A percentile compares a stretch with the other conserved stretches of the same genome.
Evolutionary conservation across 2,888 invertebrate genomes (phyloP).

Genomic region (Caenorhabditis afra): DNA sequence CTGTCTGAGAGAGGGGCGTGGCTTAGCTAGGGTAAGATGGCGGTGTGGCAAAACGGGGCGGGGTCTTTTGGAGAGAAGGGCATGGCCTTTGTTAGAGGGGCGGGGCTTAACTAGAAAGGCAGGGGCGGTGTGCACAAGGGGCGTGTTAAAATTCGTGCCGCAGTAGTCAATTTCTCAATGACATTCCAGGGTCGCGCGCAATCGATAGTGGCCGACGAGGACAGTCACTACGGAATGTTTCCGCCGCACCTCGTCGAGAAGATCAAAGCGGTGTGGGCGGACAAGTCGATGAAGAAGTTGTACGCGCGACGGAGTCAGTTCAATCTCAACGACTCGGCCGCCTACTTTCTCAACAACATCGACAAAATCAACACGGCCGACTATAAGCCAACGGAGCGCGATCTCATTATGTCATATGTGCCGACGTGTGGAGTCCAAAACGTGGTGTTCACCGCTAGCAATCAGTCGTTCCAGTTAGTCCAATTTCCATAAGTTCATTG

Average conservation of each 20-base stretch:
- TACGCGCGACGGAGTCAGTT: slow-evolving; percentile 68
- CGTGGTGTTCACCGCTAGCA: slow-evolving; percentile 68
- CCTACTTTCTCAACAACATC: slow-evolving; percentile 73
- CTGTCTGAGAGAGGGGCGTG: no score
- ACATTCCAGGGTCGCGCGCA: slow-evolving; percentile 64
- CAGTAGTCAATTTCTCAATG: no score
- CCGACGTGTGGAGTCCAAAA: slow-evolving; percentile 77
- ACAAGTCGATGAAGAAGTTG: slow-evolving; percentile 65
- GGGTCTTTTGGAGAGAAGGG: no score
- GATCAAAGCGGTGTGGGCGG: slow-evolving; percentile 68
- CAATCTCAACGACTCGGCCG: slow-evolving; percentile 74
- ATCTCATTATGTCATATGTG: slow-evolving; percentile 75
- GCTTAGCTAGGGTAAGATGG: no score
- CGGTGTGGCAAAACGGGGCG: no score
- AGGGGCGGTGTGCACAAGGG: no score
- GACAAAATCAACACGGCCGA: slow-evolving; percentile 65
- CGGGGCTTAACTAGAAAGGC: no score
- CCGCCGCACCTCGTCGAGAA: slow-evolving; percentile 42
- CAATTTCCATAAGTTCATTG: background rate
- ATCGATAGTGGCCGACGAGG: slow-evolving; percentile 53
- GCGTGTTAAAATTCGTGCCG: no score
- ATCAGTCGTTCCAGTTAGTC: slow-evolving; percentile 72
- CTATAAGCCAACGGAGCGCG: slow-evolving; percentile 71
- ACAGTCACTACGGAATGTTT: slow-evolving; percentile 62
- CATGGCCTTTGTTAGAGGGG: no score